These are phyloP conservation scores for Macrophya alboannulata DNA, from an alignment of 2,888 invertebrate species.

Conservation along the genomic window DNA sequence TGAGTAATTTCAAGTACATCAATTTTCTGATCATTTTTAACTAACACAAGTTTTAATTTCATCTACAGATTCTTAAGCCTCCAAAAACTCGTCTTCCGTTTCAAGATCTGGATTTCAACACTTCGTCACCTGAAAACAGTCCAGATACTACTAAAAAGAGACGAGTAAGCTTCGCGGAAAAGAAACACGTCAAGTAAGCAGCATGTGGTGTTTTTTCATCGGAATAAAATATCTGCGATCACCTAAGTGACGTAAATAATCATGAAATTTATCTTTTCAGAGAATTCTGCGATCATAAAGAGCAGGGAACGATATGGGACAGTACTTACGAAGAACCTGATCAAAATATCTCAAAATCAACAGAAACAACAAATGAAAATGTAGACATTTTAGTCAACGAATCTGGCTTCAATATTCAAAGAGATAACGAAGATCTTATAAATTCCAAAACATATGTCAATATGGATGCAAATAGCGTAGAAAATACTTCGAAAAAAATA, in stretches of 20 bases:
- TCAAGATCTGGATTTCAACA: slow-evolving; percentile 67
- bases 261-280: slow-evolving; percentile 61
- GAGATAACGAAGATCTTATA: background rate
- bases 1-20: slow-evolving; percentile 61
- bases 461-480: slow-evolving; percentile 10
- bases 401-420: background rate
- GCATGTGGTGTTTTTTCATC: slow-evolving; percentile 4
- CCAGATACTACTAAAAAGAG: slow-evolving; percentile 69
- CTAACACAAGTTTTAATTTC: background rate
- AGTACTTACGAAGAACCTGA: slow-evolving; percentile 76
- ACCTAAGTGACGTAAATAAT: background rate
- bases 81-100: slow-evolving; percentile 70
- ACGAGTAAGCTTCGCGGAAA: slow-evolving; percentile 76
- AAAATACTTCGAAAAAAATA: background rate
- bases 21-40: slow-evolving; percentile 11
- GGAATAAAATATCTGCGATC: background rate
- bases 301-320: slow-evolving; percentile 75
- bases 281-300: slow-evolving; percentile 74
- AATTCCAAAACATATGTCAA: background rate
- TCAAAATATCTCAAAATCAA: slow-evolving; percentile 22
- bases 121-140: slow-evolving; percentile 67
- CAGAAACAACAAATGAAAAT: background rate
- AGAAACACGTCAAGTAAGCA: slow-evolving; percentile 74
- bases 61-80: slow-evolving; percentile 72
- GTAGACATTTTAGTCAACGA: background rate